phyloP scores from a whole-genome alignment of 2,113 vertebrate genomes.

The Syngnathus scovelli region DNA sequence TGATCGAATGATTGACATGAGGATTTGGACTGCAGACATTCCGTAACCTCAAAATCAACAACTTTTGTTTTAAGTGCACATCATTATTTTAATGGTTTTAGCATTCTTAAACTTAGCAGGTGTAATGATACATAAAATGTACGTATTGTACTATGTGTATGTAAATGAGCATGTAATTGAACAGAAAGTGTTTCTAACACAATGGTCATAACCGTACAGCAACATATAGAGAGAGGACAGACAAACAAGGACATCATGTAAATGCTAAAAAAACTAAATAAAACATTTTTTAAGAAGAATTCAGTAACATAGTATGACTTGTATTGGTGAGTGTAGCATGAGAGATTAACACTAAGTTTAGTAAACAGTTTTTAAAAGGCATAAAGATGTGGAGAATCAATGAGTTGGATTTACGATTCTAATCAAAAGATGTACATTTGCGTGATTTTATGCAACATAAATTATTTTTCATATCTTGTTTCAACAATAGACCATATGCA shows the following conservation, averaged over 20 bases:
- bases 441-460: not conserved
- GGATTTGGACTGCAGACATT: not conserved
- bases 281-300: not conserved
- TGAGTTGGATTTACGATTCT: not conserved
- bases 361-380: slow-evolving; percentile 7
- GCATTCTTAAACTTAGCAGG: not conserved
- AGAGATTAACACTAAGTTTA: not conserved
- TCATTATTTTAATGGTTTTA: not conserved
- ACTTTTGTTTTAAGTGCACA: not conserved
- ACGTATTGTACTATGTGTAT: not conserved
- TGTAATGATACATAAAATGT: slow-evolving; percentile 1
- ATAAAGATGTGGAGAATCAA: not conserved
- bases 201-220: not conserved
- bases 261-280: not conserved
- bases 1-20: not conserved
- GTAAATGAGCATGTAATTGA: not conserved
- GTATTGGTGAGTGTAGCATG: not conserved
- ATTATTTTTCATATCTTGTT: not conserved
- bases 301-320: not conserved
- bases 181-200: not conserved
- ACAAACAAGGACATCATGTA: not conserved
- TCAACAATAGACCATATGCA: not conserved
- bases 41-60: not conserved
- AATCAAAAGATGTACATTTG: not conserved
- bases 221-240: not conserved